Percentiles rank a stretch among this genome's conserved stretches.
These are phyloP conservation scores for Acanthochromis polyacanthus DNA, from an alignment of 2,113 vertebrate species.

Conservation along the genomic window DNA sequence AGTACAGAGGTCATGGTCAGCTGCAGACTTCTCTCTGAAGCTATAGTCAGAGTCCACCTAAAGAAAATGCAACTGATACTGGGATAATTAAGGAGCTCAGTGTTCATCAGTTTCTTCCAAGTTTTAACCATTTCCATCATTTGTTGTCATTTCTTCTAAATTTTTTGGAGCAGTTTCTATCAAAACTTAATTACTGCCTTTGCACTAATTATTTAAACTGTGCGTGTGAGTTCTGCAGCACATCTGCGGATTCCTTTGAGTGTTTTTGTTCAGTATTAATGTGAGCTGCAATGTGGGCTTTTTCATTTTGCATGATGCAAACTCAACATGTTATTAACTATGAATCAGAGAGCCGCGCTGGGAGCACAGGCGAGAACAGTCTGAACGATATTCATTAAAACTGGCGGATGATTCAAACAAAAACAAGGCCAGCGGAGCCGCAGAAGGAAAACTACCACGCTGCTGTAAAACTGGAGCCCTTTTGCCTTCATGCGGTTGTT, in stretches of 20 bases:
- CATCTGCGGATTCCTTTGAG: slow-evolving; percentile 58
- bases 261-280: slow-evolving; percentile 66
- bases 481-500: slow-evolving; percentile 12
- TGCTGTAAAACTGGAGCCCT: slow-evolving; percentile 19
- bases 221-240: slow-evolving; percentile 26
- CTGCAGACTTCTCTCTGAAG: slow-evolving; percentile 9
- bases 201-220: slow-evolving; percentile 50
- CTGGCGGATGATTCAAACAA: slow-evolving; percentile 57
- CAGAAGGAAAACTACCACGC: slow-evolving; percentile 11
- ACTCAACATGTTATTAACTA: slow-evolving; percentile 73
- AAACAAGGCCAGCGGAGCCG: slow-evolving; percentile 46
- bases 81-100: too few species aligned
- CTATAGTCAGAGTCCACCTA: background rate
- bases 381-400: slow-evolving; percentile 58
- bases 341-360: slow-evolving; percentile 57
- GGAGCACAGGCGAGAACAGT: slow-evolving; percentile 50
- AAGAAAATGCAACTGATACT: background rate
- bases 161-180: slow-evolving; percentile 41
- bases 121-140: slow-evolving; percentile 3
- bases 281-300: slow-evolving; percentile 46
- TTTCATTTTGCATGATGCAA: slow-evolving; percentile 72
- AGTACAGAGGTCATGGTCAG: slow-evolving; percentile 36
- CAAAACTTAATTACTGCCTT: slow-evolving; percentile 55
- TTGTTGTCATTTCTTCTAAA: slow-evolving; percentile 18
- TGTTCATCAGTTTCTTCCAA: background rate